Percentiles rank a stretch among this genome's conserved stretches.
Conservation (phyloP, 2,888 invertebrate genomes). For the Acrobasis repandana region DNA sequence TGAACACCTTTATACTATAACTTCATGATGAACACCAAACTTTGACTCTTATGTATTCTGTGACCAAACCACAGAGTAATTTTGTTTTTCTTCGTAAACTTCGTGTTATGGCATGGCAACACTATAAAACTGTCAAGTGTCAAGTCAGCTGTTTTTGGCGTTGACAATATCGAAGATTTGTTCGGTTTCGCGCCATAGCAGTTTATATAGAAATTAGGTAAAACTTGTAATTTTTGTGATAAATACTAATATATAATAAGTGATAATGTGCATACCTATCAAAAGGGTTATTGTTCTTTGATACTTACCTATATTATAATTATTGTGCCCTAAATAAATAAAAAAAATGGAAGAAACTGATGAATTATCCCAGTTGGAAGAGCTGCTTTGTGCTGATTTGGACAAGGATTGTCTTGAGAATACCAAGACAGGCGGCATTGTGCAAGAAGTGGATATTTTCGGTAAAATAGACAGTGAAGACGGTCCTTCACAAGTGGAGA, state of each 20-base stretch:
- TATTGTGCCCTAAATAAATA: not conserved
- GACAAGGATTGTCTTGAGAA: constrained; percentile 39
- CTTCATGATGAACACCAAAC: no score
- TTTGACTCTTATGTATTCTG: no score
- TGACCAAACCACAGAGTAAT: no score
- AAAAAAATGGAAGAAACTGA: constrained; percentile 59
- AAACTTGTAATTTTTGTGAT: not conserved
- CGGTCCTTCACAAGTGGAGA: constrained; percentile 27
- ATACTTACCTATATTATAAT: not conserved
- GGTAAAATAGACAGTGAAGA: constrained; percentile 35
- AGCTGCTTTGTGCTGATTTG: constrained; percentile 68
- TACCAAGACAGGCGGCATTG: constrained; percentile 29
- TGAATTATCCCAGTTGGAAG: constrained; percentile 71
- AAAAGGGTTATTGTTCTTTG: no score
- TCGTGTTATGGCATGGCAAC: not conserved
- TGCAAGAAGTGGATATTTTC: constrained; percentile 68
- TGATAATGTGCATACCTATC: no score
- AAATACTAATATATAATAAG: no score
- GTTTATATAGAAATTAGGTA: no score
- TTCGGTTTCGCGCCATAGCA: not conserved
- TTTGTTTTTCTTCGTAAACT: no score
- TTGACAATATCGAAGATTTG: not conserved
- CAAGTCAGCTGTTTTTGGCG: not conserved
- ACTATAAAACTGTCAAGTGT: not conserved
- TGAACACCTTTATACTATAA: no score